Evolutionary conservation across 2,113 vertebrate genomes (phyloP).

Genomic region (Orthochromis malagaraziensis): DNA sequence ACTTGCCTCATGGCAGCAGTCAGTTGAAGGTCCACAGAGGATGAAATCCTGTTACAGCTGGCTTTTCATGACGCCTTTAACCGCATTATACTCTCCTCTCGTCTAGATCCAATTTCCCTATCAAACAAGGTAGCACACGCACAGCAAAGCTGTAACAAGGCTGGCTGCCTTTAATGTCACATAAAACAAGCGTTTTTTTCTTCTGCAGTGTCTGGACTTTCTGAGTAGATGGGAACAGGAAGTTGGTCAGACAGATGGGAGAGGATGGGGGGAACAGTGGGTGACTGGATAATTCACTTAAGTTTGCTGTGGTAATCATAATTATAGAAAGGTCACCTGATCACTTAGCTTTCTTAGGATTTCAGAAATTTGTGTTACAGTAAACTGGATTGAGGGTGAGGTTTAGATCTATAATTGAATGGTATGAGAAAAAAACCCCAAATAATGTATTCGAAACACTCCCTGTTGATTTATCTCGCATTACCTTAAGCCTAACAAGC

Average conservation of each 20-base stretch:
- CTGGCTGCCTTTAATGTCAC: conserved; percentile 18
- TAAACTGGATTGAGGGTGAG: not conserved
- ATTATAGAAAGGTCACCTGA: not conserved
- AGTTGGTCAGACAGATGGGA: conserved; percentile 19
- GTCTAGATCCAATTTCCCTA: conserved; percentile 64
- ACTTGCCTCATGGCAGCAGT: conserved; percentile 54
- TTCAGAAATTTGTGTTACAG: not conserved
- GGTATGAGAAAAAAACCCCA: not conserved
- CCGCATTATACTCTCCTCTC: conserved; percentile 52
- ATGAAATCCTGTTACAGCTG: conserved; percentile 64
- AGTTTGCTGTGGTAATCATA: not conserved
- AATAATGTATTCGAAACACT: not conserved
- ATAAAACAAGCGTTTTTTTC: conserved; percentile 6
- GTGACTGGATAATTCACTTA: conserved; percentile 7
- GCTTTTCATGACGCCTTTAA: conserved; percentile 67
- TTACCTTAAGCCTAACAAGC: not conserved
- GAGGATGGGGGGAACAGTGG: not conserved
- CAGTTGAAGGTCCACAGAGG: conserved; percentile 27
- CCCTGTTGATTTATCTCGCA: not conserved
- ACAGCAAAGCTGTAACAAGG: conserved; percentile 3
- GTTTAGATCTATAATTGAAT: not conserved
- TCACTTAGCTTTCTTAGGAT: not conserved
- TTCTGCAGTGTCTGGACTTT: not conserved
- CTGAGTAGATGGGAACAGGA: conserved; percentile 42
- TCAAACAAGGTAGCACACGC: conserved; percentile 40